Conservation (phyloP, 2,113 vertebrate species). For the Platichthys flesus region DNA sequence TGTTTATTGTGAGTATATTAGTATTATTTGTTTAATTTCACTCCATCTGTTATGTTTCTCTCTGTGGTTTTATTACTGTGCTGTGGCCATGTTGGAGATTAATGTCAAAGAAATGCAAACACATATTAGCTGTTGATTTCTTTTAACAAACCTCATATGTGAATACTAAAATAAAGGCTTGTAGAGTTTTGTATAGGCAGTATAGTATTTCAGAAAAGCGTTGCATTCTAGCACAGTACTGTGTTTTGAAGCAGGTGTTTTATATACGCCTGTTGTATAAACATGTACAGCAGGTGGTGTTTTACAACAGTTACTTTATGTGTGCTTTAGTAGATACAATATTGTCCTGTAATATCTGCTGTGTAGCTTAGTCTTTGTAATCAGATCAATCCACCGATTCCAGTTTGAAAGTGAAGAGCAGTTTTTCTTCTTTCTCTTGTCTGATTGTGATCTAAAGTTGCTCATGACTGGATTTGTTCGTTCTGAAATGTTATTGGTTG, state of each 20-base stretch:
- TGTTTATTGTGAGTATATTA: constrained; percentile 15
- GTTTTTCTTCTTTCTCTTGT: neutral
- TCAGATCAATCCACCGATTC: constrained; percentile 10
- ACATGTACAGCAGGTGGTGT: constrained; percentile 55
- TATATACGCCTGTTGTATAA: constrained; percentile 63
- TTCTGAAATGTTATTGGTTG: neutral
- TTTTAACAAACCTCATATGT: constrained; percentile 52
- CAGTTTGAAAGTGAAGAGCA: constrained; percentile 20
- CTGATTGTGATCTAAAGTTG: constrained; percentile 11
- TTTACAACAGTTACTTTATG: constrained; percentile 43
- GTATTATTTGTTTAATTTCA: neutral
- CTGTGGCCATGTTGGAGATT: constrained; percentile 36
- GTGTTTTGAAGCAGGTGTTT: constrained; percentile 56
- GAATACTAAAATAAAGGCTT: constrained; percentile 64
- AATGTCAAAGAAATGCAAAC: constrained; percentile 50
- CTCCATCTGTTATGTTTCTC: neutral
- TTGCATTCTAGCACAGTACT: constrained; percentile 46
- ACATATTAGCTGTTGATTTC: constrained; percentile 30
- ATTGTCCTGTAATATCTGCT: constrained; percentile 50
- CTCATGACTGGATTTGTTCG: neutral
- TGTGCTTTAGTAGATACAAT: constrained; percentile 54
- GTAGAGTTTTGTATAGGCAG: constrained; percentile 74
- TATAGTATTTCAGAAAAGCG: constrained; percentile 57
- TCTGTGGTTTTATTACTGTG: constrained; percentile 20
- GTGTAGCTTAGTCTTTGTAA: constrained; percentile 44